Conservation (phyloP, 1,140 invertebrate species). For the Neodiprion fabricii region DNA sequence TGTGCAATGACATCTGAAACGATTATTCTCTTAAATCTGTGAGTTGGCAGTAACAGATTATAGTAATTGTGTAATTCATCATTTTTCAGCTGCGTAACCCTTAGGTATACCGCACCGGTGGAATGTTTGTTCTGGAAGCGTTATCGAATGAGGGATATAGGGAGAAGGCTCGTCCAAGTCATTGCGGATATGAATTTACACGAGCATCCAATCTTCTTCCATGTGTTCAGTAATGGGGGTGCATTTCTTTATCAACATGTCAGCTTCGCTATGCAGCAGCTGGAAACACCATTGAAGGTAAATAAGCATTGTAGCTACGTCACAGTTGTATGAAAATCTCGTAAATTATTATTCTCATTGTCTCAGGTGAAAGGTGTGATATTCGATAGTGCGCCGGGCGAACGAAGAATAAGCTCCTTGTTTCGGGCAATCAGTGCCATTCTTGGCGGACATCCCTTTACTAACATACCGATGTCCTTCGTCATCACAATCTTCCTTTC, state of each 20-base stretch:
- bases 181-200: conserved; percentile 72
- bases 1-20: no score
- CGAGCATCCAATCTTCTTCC: conserved; percentile 77
- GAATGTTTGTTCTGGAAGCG: conserved; percentile 71
- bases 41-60: no score
- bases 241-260: conserved; percentile 73
- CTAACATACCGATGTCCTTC: conserved; percentile 64
- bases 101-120: conserved; percentile 76
- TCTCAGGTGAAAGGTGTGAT: conserved; percentile 72
- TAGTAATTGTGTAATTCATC: no score
- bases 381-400: conserved; percentile 78
- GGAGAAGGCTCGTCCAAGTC: conserved; percentile 71
- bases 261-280: conserved; percentile 64
- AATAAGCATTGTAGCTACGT: not conserved
- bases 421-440: conserved; percentile 69
- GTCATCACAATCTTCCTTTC: conserved; percentile 65
- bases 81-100: conserved; percentile 71
- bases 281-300: conserved; percentile 59
- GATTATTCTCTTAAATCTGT: no score
- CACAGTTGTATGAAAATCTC: no score
- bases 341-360: not conserved
- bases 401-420: conserved; percentile 64
- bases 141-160: conserved; percentile 67
- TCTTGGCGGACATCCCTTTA: conserved; percentile 62
- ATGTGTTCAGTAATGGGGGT: conserved; percentile 83